A percentile compares a stretch with the other conserved stretches of the same genome.
phyloP scores from a whole-genome alignment of 2,797 vertebrate genomes.

The Enteromius fasciolatus region DNA sequence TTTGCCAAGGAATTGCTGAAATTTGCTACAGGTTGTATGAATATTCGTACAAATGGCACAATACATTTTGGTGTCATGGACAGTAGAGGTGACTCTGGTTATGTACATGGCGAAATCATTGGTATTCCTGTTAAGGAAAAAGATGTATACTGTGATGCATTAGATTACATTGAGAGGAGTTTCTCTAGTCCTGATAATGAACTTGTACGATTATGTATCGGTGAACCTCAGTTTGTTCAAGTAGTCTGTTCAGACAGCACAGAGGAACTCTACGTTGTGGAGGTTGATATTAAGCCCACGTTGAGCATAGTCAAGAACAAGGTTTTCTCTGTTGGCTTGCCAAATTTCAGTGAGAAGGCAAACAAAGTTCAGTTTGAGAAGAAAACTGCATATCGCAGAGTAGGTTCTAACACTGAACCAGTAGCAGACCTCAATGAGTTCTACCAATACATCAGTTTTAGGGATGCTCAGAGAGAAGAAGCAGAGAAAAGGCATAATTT shows the following conservation, averaged over 20 bases:
- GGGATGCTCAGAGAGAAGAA: conserved; percentile 75
- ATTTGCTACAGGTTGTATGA: conserved; percentile 85
- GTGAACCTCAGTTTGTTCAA: conserved; percentile 81
- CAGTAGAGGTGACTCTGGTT: conserved; percentile 67
- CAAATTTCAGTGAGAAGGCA: conserved; percentile 75
- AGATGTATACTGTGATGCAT: conserved; percentile 78
- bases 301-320: conserved; percentile 68
- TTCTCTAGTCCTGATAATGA: conserved; percentile 66
- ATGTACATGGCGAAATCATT: conserved; percentile 79
- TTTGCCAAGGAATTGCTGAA: conserved; percentile 81
- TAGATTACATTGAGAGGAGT: conserved; percentile 78
- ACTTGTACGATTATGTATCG: conserved; percentile 77
- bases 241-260: conserved; percentile 72
- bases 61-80: conserved; percentile 88
- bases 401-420: conserved; percentile 79
- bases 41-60: conserved; percentile 84
- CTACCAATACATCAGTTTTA: conserved; percentile 65
- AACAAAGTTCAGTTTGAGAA: conserved; percentile 76
- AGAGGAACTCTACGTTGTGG: conserved; percentile 79
- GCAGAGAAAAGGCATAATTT: conserved; percentile 70
- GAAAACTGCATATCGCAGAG: conserved; percentile 68
- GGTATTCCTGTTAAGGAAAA: conserved; percentile 75
- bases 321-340: conserved; percentile 75
- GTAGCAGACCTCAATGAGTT: conserved; percentile 72
- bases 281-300: conserved; percentile 81